A percentile compares a stretch with the other conserved stretches of the same genome.
Conservation (phyloP, 2,888 invertebrate genomes). For the Trissoscelio sp. region DNA sequence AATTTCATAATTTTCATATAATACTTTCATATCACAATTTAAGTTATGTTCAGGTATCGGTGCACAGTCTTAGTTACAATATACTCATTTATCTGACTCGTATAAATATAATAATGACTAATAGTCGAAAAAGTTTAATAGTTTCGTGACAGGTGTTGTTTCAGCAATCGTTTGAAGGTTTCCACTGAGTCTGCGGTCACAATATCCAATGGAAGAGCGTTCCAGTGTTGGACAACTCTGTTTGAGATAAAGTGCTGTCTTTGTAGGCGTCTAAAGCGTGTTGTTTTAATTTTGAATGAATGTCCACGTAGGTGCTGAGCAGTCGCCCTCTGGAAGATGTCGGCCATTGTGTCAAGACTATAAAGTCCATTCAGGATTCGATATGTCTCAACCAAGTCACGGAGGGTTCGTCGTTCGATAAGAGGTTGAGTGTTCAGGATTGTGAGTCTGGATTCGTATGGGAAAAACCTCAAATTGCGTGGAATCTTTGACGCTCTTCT, state of each 20-base stretch:
- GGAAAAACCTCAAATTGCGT: background rate
- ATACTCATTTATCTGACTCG: background rate
- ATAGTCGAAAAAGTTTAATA: background rate
- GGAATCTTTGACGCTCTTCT: background rate
- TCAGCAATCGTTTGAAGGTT: background rate
- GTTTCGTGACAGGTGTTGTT: too few species aligned
- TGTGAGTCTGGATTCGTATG: background rate
- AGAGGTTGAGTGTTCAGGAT: background rate
- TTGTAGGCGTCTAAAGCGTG: background rate
- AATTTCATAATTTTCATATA: background rate
- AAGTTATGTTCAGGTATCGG: too few species aligned
- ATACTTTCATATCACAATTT: too few species aligned
- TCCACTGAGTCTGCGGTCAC: background rate
- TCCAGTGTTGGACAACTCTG: background rate
- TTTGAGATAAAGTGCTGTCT: background rate
- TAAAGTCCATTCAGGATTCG: background rate
- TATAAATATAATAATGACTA: background rate
- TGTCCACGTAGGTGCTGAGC: background rate
- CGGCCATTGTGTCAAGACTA: background rate
- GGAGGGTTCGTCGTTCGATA: background rate
- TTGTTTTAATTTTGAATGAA: background rate
- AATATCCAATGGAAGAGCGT: background rate
- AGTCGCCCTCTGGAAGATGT: background rate
- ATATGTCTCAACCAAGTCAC: background rate
- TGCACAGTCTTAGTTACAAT: too few species aligned